Conservation (phyloP, 2,113 vertebrate genomes). For the Columbina picui region DNA sequence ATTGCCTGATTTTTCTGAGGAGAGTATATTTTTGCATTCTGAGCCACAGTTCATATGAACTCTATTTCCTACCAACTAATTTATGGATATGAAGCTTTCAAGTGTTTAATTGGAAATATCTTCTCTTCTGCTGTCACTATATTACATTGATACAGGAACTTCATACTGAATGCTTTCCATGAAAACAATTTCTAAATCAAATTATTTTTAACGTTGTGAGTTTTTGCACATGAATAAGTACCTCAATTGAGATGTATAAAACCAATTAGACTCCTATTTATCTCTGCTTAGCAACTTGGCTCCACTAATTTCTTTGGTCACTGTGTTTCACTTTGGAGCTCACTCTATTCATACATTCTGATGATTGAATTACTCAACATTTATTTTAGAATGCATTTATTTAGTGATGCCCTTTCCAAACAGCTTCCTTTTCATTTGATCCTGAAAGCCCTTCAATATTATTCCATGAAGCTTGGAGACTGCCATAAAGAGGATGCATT, state of each 20-base stretch:
- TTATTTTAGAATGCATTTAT: slow-evolving; percentile 26
- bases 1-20: not conserved
- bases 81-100: slow-evolving; percentile 50
- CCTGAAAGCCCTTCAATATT: not conserved
- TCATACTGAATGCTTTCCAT: slow-evolving; percentile 32
- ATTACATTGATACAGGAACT: slow-evolving; percentile 12
- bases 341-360: not conserved
- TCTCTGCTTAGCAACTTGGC: slow-evolving; percentile 45
- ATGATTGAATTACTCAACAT: slow-evolving; percentile 34
- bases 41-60: not conserved
- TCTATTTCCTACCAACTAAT: slow-evolving; percentile 36
- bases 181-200: slow-evolving; percentile 71
- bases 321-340: not conserved
- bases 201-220: slow-evolving; percentile 64
- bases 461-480: not conserved
- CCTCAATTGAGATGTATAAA: slow-evolving; percentile 64
- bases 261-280: slow-evolving; percentile 56
- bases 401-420: not conserved
- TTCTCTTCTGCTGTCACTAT: slow-evolving; percentile 27
- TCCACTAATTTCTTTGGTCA: slow-evolving; percentile 48
- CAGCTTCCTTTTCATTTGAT: not conserved
- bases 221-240: slow-evolving; percentile 55
- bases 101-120: slow-evolving; percentile 67
- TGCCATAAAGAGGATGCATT: not conserved
- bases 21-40: not conserved